A percentile compares a stretch with the other conserved stretches of the same genome.
phyloP scores from a whole-genome alignment of 2,888 invertebrate species.

The Digitonthophagus gazella region DNA sequence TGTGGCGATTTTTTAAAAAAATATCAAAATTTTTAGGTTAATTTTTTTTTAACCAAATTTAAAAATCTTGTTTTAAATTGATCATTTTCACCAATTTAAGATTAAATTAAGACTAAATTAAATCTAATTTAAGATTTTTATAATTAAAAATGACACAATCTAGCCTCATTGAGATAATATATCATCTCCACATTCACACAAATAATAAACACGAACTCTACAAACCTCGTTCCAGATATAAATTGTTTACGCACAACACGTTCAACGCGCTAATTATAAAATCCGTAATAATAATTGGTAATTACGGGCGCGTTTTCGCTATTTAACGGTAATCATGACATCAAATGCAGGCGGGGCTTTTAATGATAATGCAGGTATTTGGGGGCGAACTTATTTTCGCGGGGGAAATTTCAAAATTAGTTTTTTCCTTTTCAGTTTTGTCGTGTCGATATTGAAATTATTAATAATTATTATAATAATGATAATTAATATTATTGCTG shows the following conservation, averaged over 20 bases:
- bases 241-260: neutral
- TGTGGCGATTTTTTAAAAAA: too few relatives aligned
- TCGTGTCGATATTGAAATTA: too few relatives aligned
- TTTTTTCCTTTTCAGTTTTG: neutral
- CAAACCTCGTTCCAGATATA: neutral
- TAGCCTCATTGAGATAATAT: neutral
- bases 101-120: neutral
- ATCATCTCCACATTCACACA: neutral
- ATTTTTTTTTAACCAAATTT: too few relatives aligned
- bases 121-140: neutral
- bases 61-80: too few relatives aligned
- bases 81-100: too few relatives aligned
- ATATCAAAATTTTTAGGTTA: too few relatives aligned
- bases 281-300: neutral
- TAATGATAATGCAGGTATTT: neutral
- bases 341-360: neutral
- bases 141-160: neutral
- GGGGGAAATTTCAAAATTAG: neutral
- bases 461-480: too few relatives aligned
- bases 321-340: neutral
- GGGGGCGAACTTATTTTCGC: neutral
- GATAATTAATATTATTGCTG: too few relatives aligned
- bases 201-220: neutral
- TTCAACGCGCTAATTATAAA: neutral
- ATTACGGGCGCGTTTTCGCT: neutral